Base-by-base conservation (phyloP, 1,140 invertebrate species). In the Zaprionus taronus region DNA sequence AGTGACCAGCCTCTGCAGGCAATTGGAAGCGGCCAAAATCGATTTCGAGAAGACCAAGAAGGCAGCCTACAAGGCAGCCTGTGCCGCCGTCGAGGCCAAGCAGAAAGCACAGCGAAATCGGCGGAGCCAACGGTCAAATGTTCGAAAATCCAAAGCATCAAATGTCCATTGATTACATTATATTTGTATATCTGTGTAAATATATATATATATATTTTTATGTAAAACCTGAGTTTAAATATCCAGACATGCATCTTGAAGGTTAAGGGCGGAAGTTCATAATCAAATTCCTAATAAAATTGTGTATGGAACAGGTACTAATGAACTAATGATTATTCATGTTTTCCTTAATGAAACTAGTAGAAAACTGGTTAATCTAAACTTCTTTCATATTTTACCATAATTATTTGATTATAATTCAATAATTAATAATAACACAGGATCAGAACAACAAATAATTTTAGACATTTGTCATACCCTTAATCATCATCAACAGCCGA, bases 11-110 rank as follows among this genome's bases (percentile, higher is more conserved):
- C 94, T 49, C 75, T 96, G 93, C 57, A 94, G 93, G 44, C 95
- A 95, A 77, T 80, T 95, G 44, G 93, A 93, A 70, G 87, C 84
- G 34, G 95, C 95, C 1, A 94, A 94, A 65, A 87, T 93, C 2
- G 95, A 96, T 70, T 94, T 95, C 53, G 84, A 93, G 1, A 94
- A 94, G 44, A 95, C 95, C 0, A 95, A 94, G 80, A 93, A 95
- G 58, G 94, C 95, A 0, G 95, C 95, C 0, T 93, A 94, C 36
- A 94, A 94, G 63, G 95, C 95, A 0, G 94, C 93, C 34, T 93
- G 93, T 49, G 94, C 95, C 1, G 95, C 95, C 0, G 93, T 93
- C 6, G 94, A 95, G 28, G 95, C 95, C 17, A 94, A 93, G 63
- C 81, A 81, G n/a, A 83, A 80, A 51, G 73, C 53, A 15, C 75